Evolutionary conservation across 2,888 invertebrate species (phyloP).

Genomic region (Drosophila vallismaia): DNA sequence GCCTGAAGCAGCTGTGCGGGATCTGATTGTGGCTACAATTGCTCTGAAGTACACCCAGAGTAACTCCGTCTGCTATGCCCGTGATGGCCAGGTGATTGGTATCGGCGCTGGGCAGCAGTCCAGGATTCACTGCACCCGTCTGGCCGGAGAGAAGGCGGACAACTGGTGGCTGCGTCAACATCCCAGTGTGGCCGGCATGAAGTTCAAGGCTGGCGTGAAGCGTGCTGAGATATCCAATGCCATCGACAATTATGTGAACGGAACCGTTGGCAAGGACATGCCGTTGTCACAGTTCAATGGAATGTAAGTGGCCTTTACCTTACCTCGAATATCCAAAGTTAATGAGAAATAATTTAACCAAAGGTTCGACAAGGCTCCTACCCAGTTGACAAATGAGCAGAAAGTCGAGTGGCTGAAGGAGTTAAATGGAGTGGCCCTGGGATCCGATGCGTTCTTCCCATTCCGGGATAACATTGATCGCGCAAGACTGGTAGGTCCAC

Average conservation of each 20-base stretch:
- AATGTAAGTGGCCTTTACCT: slow-evolving; percentile 86
- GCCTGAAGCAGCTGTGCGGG: slow-evolving; percentile 91
- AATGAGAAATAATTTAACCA: not conserved
- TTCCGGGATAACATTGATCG: slow-evolving; percentile 98
- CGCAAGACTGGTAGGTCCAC: slow-evolving; percentile 89
- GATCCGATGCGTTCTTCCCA: slow-evolving; percentile 99
- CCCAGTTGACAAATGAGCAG: slow-evolving; percentile 88
- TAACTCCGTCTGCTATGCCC: slow-evolving; percentile 98
- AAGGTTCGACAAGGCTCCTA: slow-evolving; percentile 86
- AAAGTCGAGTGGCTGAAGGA: slow-evolving; percentile 88
- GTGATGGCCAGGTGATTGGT: slow-evolving; percentile 93
- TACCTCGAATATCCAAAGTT: not conserved
- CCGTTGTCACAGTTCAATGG: slow-evolving; percentile 89
- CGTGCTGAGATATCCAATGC: slow-evolving; percentile 97
- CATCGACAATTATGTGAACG: slow-evolving; percentile 96
- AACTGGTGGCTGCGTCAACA: slow-evolving; percentile 99
- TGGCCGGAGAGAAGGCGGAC: slow-evolving; percentile 98
- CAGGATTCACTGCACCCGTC: slow-evolving; percentile 97
- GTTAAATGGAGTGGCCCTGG: slow-evolving; percentile 92
- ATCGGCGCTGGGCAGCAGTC: slow-evolving; percentile 99
- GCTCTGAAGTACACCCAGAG: slow-evolving; percentile 99
- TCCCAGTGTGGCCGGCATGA: slow-evolving; percentile 92
- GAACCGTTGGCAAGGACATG: slow-evolving; percentile 95
- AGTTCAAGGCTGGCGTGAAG: slow-evolving; percentile 93
- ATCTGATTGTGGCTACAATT: slow-evolving; percentile 97